Conservation (phyloP, 2,888 invertebrate genomes). For the Metallyticus violacea region DNA sequence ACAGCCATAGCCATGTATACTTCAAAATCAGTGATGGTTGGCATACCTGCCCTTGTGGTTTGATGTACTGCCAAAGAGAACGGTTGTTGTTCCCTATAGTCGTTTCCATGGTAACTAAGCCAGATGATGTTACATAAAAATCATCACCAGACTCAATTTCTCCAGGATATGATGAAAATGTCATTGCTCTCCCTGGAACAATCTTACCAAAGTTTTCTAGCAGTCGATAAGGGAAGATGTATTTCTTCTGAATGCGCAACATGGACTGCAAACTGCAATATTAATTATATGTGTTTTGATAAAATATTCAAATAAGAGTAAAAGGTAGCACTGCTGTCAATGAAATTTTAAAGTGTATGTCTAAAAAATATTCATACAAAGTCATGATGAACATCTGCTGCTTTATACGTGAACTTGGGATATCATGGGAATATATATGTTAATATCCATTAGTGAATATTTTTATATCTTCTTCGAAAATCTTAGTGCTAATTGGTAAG, state of each 20-base stretch:
- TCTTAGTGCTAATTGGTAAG: too few species aligned
- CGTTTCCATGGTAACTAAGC: conserved; percentile 62
- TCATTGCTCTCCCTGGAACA: conserved; percentile 58
- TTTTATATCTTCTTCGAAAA: too few species aligned
- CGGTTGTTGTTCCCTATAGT: conserved; percentile 66
- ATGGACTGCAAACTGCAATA: conserved; percentile 58
- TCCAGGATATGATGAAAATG: conserved; percentile 64
- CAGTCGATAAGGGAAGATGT: conserved; percentile 54
- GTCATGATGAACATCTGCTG: too few species aligned
- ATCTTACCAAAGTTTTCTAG: conserved; percentile 38
- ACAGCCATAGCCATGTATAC: too few species aligned
- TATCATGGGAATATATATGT: too few species aligned
- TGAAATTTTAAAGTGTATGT: too few species aligned
- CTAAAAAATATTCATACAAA: too few species aligned
- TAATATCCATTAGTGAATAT: too few species aligned
- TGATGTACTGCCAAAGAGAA: conserved; percentile 55
- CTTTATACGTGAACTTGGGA: too few species aligned
- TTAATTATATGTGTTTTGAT: too few species aligned
- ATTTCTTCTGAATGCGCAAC: conserved; percentile 66
- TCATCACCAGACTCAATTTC: conserved; percentile 58
- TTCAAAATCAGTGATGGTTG: too few species aligned
- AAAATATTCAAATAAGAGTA: not conserved
- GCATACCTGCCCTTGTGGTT: conserved; percentile 51
- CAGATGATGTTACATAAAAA: conserved; percentile 60
- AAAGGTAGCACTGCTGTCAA: too few species aligned